These are phyloP conservation scores for Cotesia congregata DNA, from an alignment of 2,888 invertebrate genomes.

Conservation along the genomic window DNA sequence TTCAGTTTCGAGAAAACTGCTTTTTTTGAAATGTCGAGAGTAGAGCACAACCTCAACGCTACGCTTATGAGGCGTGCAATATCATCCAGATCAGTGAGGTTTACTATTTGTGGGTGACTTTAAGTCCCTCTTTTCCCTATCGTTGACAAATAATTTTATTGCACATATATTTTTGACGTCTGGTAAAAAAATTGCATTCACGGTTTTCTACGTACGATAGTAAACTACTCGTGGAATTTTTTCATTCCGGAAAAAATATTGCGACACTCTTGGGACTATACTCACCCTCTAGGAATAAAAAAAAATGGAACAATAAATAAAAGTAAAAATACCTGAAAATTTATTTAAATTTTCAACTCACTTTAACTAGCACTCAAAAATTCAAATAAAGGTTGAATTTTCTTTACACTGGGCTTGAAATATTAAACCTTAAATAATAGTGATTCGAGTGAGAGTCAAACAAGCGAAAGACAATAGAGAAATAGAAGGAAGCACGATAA, in stretches of 20 bases:
- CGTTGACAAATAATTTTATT: too few species aligned
- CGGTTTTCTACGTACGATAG: not conserved
- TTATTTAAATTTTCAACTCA: not conserved
- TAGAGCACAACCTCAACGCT: too few species aligned
- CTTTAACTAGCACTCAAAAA: constrained; percentile 4
- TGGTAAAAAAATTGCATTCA: constrained; percentile 21
- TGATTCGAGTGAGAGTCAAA: not conserved
- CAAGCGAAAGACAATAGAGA: constrained; percentile 15
- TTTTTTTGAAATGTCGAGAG: too few species aligned
- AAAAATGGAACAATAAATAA: constrained; percentile 19
- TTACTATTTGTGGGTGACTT: too few species aligned
- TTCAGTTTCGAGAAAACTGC: too few species aligned
- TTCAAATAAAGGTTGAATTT: not conserved
- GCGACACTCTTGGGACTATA: constrained; percentile 36
- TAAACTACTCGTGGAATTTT: constrained; percentile 16
- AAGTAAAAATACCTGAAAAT: constrained; percentile 1
- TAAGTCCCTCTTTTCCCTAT: too few species aligned
- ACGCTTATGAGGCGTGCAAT: too few species aligned
- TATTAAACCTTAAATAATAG: not conserved
- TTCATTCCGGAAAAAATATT: constrained; percentile 36
- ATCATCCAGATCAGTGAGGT: too few species aligned
- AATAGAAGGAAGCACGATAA: constrained; percentile 37
- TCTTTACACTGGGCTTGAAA: not conserved
- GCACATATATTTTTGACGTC: too few species aligned
- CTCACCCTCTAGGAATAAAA: constrained; percentile 2